Conservation (phyloP, 2,888 invertebrate species). For the Cephus runcator region DNA sequence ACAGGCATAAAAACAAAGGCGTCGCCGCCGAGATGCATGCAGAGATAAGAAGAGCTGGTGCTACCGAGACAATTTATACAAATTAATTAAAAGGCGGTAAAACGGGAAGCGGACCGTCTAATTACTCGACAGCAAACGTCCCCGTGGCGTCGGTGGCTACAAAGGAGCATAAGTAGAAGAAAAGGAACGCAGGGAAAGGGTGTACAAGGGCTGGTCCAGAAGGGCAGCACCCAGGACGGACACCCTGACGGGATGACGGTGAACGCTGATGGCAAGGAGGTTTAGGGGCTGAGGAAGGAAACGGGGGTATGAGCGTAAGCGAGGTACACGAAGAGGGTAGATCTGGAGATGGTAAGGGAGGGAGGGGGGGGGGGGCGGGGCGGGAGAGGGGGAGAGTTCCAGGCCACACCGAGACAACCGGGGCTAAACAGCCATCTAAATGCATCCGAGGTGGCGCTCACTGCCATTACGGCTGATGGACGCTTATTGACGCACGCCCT, state of each 20-base stretch:
- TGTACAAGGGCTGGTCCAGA: conserved; percentile 16
- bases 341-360: conserved; percentile 20
- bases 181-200: conserved; percentile 10
- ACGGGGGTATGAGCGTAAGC: conserved; percentile 10
- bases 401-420: conserved; percentile 63
- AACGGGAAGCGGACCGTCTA: conserved; percentile 46
- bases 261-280: neutral
- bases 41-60: conserved; percentile 19
- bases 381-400: conserved; percentile 38
- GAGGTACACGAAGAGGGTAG: conserved; percentile 11
- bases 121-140: conserved; percentile 37
- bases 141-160: conserved; percentile 26
- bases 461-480: conserved; percentile 66
- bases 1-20: neutral
- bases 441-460: conserved; percentile 66
- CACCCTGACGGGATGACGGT: neutral
- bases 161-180: conserved; percentile 21
- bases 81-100: conserved; percentile 52
- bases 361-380: conserved; percentile 23
- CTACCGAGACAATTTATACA: conserved; percentile 36
- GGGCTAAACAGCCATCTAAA: conserved; percentile 66
- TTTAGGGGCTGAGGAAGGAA: conserved; percentile 2
- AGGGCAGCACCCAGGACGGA: neutral
- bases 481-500: conserved; percentile 65
- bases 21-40: conserved; percentile 16